Base-by-base conservation (phyloP, 2,113 vertebrate genomes). In the sheep (Ovis aries) region DNA sequence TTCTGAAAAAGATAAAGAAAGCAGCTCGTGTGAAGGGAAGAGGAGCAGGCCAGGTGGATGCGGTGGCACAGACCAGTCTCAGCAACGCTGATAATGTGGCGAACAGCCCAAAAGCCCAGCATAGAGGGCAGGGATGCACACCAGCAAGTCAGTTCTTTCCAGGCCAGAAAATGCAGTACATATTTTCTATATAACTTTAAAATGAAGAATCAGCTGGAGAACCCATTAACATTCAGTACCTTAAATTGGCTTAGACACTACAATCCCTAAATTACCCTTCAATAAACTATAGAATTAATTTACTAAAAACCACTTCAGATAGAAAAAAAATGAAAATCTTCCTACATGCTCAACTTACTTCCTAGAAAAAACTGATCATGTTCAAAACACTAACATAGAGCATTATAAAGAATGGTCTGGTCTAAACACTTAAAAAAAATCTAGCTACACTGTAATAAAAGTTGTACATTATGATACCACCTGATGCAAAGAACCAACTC, bases 221-320 rank as follows among this genome's bases (percentile, higher is more conserved):
- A 81, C 33, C 27, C 50, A 90, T 78, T 93, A 92, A 83, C 96
- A 53, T 23, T 52, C 21, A 90, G n/a, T 40, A 77, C 71, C 27
- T 92, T 77, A 57, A 82, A 64, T 53, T 8, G 16, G 45, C 95
- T 9, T 36, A 77, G 92, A 86, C 45, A 83, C 2, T 25, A 84
- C 5, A 82, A 52, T 60, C n/a, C 27, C 19, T 33, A 94, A 86
- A 64, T 57, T 64, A 86, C 57, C 45, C 36, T 91, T 91, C 74
- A 91, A 62, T 64, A 78, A 83, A 94, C 33, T 82, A 86, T 1
- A 50, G 21, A 94, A 74, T 6, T 80, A 84, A 95, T 83, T 83
- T 60, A 80, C 45, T 95, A 93, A 91, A 94, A 87, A 74, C 55
- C 43, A 95, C 13, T 77, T 93, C 67, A n/a, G 36, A 85, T 43